Evolutionary conservation across 2,113 vertebrate genomes (phyloP).

Genomic region (Okapia johnstoni): DNA sequence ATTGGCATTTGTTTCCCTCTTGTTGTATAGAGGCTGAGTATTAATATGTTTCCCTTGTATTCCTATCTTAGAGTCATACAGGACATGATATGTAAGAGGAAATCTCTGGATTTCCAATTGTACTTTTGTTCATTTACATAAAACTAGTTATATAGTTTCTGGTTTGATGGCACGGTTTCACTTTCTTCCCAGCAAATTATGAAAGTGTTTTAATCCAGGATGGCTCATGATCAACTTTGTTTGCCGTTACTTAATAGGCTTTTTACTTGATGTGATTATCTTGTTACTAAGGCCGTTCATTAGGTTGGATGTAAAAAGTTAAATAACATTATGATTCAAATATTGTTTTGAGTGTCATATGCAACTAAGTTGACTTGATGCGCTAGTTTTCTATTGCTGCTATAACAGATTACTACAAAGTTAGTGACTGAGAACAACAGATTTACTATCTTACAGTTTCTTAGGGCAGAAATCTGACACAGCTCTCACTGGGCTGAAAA

Average conservation of each 20-base stretch:
- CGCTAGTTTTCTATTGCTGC: neutral
- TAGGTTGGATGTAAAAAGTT: conserved; percentile 9
- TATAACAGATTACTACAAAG: neutral
- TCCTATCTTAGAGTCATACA: neutral
- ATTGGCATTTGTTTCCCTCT: neutral
- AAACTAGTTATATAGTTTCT: neutral
- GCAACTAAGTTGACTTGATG: neutral
- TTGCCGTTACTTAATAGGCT: neutral
- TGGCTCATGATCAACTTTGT: neutral
- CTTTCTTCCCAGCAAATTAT: neutral
- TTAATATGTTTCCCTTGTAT: neutral
- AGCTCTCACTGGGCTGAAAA: neutral
- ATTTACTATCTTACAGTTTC: neutral
- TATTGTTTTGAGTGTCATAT: neutral
- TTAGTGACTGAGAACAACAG: neutral
- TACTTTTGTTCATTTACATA: neutral
- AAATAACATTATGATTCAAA: neutral
- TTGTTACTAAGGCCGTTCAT: conserved; percentile 13
- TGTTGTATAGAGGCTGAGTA: neutral
- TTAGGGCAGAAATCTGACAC: neutral
- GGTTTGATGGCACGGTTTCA: neutral
- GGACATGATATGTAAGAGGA: neutral
- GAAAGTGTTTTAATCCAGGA: neutral
- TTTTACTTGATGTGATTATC: conserved; percentile 21
- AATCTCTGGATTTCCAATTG: neutral